phyloP scores from a whole-genome alignment of 2,113 vertebrate species.

The Callipepla squamata region DNA sequence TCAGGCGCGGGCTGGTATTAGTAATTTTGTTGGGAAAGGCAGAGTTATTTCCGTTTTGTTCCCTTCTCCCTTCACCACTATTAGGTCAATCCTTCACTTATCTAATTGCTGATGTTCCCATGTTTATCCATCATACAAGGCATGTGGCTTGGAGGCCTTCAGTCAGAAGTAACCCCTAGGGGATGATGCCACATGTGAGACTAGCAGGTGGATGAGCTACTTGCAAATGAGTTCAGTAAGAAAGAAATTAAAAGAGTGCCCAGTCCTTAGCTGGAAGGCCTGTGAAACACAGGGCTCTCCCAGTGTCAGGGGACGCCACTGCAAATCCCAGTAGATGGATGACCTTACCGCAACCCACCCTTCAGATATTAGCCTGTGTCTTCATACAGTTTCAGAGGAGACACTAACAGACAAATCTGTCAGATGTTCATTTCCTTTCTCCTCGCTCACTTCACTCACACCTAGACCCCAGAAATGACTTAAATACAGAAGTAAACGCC shows the following conservation, averaged over 20 bases:
- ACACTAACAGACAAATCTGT: neutral
- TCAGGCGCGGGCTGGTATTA: neutral
- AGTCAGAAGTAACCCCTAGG: neutral
- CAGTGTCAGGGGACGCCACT: neutral
- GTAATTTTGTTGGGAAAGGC: neutral
- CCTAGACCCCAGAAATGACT: neutral
- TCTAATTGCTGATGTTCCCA: neutral
- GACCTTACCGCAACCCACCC: neutral
- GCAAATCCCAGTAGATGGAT: neutral
- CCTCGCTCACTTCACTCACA: neutral
- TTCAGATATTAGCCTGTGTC: neutral
- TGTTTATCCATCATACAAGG: neutral
- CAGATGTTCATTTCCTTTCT: neutral
- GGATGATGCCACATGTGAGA: neutral
- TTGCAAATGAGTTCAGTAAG: neutral
- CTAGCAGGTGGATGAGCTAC: neutral
- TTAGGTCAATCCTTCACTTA: neutral
- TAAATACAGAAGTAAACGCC: neutral
- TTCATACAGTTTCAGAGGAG: neutral
- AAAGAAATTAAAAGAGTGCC: neutral
- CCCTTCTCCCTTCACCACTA: neutral
- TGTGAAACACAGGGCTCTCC: neutral
- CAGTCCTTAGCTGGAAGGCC: neutral
- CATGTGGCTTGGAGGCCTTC: neutral
- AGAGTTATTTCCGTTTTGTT: neutral